phyloP scores from a whole-genome alignment of 2,797 vertebrate genomes.

The Cyprinella venusta region DNA sequence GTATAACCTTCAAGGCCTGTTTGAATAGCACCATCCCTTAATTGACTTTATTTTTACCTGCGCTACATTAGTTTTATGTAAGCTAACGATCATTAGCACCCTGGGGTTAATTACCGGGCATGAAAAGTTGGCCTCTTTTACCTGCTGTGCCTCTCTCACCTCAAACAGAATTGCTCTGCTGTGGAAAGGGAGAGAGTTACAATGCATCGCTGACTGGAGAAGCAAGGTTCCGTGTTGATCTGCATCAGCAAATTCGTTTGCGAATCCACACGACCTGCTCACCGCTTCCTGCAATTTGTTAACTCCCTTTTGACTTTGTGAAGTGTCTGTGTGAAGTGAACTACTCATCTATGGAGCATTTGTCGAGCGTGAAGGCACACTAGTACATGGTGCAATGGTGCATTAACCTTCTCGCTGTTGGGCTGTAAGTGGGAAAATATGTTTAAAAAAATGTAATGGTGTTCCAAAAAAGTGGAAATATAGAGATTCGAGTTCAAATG shows the following conservation, averaged over 20 bases:
- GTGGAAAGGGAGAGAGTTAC: slow-evolving; percentile 12
- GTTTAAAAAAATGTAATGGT: slow-evolving; percentile 1
- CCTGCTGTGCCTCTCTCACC: slow-evolving; percentile 14
- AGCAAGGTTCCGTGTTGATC: neutral
- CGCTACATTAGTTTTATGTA: slow-evolving; percentile 32
- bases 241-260: slow-evolving; percentile 29
- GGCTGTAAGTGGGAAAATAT: slow-evolving; percentile 17
- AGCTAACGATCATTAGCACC: slow-evolving; percentile 43
- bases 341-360: slow-evolving; percentile 11
- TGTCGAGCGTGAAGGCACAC: slow-evolving; percentile 6
- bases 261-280: slow-evolving; percentile 11
- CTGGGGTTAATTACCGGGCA: slow-evolving; percentile 10
- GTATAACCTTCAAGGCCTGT: slow-evolving; percentile 9
- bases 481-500: slow-evolving; percentile 30
- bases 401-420: slow-evolving; percentile 41
- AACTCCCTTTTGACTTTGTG: slow-evolving; percentile 50
- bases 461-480: slow-evolving; percentile 10
- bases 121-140: neutral
- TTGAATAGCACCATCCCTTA: slow-evolving; percentile 7
- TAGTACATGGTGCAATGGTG: slow-evolving; percentile 35
- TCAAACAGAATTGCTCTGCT: slow-evolving; percentile 18
- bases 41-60: slow-evolving; percentile 32
- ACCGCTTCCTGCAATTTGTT: slow-evolving; percentile 24
- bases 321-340: slow-evolving; percentile 36
- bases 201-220: neutral